Base-by-base conservation (phyloP, 2,888 invertebrate genomes). In the Orchesellides sinensis region DNA sequence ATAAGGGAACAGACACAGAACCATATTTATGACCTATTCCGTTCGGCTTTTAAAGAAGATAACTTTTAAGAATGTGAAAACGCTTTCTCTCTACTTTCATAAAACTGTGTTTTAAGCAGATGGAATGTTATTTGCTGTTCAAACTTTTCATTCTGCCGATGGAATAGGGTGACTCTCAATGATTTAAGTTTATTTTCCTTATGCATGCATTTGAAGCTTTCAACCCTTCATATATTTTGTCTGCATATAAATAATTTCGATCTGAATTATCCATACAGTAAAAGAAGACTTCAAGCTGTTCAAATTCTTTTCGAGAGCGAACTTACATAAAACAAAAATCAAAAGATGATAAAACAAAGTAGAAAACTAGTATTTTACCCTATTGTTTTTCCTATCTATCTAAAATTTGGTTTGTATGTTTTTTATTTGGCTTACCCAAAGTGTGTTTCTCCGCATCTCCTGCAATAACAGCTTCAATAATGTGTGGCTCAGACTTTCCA, bases 401-500 rank as follows among this genome's bases (percentile, higher is more conserved):
- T n/a, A 40, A n/a, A 40, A 40, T 14, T 14, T 14, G n/a, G n/a
- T 40, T n/a, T 14, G 40, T n/a, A 40, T 14, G n/a, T n/a, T 35
- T 59, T 27, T 54, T 65, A 21, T 56, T 69, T 45, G 56, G 72
- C 80, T 84, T 86, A 88, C 88, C 87, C 79, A 87, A 82, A 25
- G 85, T 84, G 69, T 87, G 87, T 74, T 86, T 87, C 73, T 87
- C 87, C n/a, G 88, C 86, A 86, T 88, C 88, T 59, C 87, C 87
- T 17, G 87, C 86, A 54, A 87, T 86, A 88, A 96, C 94, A 45
- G 95, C 94, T 90, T 96, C 96, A 84, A 96, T 94, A 77, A 95
- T 93, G 70, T 94, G 93, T 27, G 96, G 94, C 87, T 96, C 96
- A 89, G 96, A 96, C 83, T 94, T 92, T 68, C 97, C 97, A 89